These are phyloP conservation scores for Myotis planiceps DNA, from an alignment of 2,797 vertebrate species.

Conservation along the genomic window DNA sequence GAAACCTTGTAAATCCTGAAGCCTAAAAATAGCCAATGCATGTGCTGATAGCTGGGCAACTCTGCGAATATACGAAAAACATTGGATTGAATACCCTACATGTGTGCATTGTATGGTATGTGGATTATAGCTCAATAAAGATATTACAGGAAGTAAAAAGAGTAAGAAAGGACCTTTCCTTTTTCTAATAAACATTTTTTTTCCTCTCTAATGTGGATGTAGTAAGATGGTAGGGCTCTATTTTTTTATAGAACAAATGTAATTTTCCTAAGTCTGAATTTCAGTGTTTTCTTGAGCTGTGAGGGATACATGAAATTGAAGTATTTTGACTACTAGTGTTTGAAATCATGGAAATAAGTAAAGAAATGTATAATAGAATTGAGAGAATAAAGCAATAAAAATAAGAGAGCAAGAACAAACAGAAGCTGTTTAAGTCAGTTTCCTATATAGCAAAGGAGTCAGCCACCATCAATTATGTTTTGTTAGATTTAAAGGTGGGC, in stretches of 20 bases:
- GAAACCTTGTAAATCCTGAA: not conserved
- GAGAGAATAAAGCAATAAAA: not conserved
- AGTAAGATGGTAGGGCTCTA: not conserved
- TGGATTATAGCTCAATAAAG: not conserved
- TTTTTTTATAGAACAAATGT: not conserved
- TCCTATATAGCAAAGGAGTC: not conserved
- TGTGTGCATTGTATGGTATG: not conserved
- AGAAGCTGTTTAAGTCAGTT: not conserved
- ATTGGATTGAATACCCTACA: not conserved
- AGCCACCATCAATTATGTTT: not conserved
- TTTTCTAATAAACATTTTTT: not conserved
- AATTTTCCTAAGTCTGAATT: slow-evolving; percentile 22
- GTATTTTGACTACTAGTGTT: not conserved
- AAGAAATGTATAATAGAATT: not conserved
- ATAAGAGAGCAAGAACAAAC: not conserved
- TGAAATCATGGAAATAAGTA: slow-evolving; percentile 15
- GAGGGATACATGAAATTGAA: not conserved
- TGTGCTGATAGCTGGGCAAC: not conserved
- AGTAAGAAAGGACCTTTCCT: not conserved
- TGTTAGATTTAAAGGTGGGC: not conserved
- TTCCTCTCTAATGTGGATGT: not conserved
- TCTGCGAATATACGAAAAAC: not conserved
- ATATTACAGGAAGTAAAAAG: not conserved
- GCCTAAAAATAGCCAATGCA: not conserved
- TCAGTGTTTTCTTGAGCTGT: not conserved